Evolutionary conservation across 1,140 invertebrate species (phyloP).

Genomic region (Cyrtorhinus lividipennis): DNA sequence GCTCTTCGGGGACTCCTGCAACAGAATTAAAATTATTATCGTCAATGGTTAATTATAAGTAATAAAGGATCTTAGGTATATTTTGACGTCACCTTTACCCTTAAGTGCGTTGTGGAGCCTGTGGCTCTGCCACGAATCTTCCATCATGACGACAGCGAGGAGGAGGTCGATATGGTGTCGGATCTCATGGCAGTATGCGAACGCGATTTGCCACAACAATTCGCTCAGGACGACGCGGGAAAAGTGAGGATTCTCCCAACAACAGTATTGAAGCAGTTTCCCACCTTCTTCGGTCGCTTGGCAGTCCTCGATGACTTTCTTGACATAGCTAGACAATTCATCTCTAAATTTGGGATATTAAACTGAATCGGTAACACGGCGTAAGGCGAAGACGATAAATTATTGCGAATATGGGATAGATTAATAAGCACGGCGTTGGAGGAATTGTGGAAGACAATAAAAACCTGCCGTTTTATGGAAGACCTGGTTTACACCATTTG

Average conservation of each 20-base stretch:
- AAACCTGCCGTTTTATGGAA: too few species aligned
- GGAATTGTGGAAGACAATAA: too few species aligned
- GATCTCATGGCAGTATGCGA: slow-evolving; percentile 87
- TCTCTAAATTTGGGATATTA: too few species aligned
- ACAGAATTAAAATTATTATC: slow-evolving; percentile 17
- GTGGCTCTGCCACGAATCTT: slow-evolving; percentile 92
- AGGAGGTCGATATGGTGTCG: slow-evolving; percentile 82
- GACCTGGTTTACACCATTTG: too few species aligned
- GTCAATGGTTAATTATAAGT: too few species aligned
- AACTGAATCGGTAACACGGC: too few species aligned
- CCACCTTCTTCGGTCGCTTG: slow-evolving; percentile 81
- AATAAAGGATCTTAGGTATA: too few species aligned
- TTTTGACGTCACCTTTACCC: too few species aligned
- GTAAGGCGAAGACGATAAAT: too few species aligned
- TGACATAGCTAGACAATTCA: slow-evolving; percentile 76
- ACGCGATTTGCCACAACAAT: slow-evolving; percentile 85
- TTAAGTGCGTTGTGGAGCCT: slow-evolving; percentile 82
- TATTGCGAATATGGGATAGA: too few species aligned
- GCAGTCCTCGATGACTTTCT: slow-evolving; percentile 89
- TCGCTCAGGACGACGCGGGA: slow-evolving; percentile 77
- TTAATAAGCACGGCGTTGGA: too few species aligned
- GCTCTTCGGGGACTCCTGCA: slow-evolving; percentile 69
- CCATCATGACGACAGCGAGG: slow-evolving; percentile 70
- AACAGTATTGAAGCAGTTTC: slow-evolving; percentile 78
- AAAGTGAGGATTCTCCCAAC: slow-evolving; percentile 92